A percentile compares a stretch with the other conserved stretches of the same genome.
Conservation (phyloP, 2,113 vertebrate genomes). For the Spheniscus mendiculus region DNA sequence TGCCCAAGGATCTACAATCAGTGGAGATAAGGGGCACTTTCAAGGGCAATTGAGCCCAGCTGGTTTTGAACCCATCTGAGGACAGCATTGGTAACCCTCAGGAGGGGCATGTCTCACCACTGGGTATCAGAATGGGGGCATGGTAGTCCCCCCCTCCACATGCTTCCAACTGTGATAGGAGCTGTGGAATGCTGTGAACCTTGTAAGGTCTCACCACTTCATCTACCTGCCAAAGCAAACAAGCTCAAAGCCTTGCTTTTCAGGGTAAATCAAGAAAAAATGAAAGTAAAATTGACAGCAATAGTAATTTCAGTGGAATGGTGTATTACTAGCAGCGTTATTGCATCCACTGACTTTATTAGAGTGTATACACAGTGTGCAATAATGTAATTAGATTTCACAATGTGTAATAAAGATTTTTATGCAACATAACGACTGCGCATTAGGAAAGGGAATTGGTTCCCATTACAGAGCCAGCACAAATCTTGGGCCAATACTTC, state of each 20-base stretch:
- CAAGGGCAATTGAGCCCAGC: not conserved
- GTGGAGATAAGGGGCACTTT: not conserved
- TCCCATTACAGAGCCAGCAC: not conserved
- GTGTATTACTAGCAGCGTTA: not conserved
- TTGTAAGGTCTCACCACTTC: not conserved
- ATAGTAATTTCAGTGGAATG: not conserved
- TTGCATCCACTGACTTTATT: slow-evolving; percentile 9
- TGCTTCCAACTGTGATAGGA: not conserved
- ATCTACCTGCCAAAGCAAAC: not conserved
- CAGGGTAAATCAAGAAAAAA: not conserved
- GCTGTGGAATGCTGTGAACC: not conserved
- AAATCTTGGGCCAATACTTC: not conserved
- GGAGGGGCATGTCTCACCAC: not conserved
- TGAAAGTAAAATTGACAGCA: not conserved
- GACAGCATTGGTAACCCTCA: not conserved
- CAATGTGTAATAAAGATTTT: slow-evolving; percentile 16
- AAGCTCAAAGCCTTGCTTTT: not conserved
- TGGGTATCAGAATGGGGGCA: not conserved
- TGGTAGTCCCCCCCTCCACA: not conserved
- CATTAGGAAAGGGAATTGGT: not conserved
- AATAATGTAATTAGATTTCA: slow-evolving; percentile 52
- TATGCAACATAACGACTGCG: not conserved
- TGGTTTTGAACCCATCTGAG: not conserved
- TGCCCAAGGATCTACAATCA: not conserved
- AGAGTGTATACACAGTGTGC: not conserved